A percentile compares a stretch with the other conserved stretches of the same genome.
Conservation (phyloP, 1,140 invertebrate species). For the Bursaphelenchus mucronatus region DNA sequence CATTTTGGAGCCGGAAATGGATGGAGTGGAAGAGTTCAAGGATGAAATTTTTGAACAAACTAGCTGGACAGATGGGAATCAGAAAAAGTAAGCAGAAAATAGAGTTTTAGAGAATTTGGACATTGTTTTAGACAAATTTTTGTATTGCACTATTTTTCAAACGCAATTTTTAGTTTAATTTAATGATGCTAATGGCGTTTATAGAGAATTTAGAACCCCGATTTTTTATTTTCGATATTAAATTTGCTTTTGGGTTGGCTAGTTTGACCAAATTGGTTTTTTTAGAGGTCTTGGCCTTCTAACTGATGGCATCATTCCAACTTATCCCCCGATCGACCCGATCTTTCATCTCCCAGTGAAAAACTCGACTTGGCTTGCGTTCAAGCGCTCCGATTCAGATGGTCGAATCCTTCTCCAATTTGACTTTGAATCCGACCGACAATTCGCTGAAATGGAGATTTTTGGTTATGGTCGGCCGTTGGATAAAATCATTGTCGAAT, state of each 20-base stretch:
- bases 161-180: too few relatives aligned
- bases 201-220: too few relatives aligned
- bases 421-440: slow-evolving; percentile 18
- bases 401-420: slow-evolving; percentile 13
- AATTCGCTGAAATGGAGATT: slow-evolving; percentile 22
- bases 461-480: slow-evolving; percentile 18
- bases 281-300: slow-evolving; percentile 24
- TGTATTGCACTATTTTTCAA: too few relatives aligned
- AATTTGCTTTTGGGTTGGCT: background rate
- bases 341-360: background rate
- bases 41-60: slow-evolving; percentile 45
- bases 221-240: too few relatives aligned
- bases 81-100: background rate
- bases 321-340: slow-evolving; percentile 20
- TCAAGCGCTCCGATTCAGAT: slow-evolving; percentile 12
- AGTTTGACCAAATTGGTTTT: slow-evolving; percentile 2
- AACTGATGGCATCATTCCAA: slow-evolving; percentile 28
- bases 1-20: slow-evolving; percentile 35
- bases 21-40: slow-evolving; percentile 34
- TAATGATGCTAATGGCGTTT: too few relatives aligned
- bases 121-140: too few relatives aligned
- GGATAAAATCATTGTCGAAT: slow-evolving; percentile 16
- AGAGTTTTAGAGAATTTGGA: background rate
- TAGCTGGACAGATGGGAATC: slow-evolving; percentile 7
- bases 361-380: slow-evolving; percentile 26